Base-by-base conservation (phyloP, 1,140 invertebrate genomes). In the Bombus impatiens region DNA sequence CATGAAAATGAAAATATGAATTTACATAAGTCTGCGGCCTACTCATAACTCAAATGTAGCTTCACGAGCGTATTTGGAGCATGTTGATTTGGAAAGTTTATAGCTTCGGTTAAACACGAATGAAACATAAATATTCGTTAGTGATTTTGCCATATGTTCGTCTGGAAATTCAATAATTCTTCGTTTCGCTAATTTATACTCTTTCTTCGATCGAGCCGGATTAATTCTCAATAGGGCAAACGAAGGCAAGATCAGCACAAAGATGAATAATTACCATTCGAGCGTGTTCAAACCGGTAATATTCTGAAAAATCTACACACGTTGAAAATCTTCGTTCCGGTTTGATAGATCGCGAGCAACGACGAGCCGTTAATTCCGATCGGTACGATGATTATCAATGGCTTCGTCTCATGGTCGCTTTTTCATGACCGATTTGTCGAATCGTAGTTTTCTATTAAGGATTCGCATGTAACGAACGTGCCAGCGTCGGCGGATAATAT, bases 371-470 rank as follows among this genome's bases (percentile, higher is more conserved):
- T 77, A 78, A 10, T 40, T 67, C 67, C 79, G 18, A 74, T 28
- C 59, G 18, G 40, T 22, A 22, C 47, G 37, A 47, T 32, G 80
- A 88, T 86, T 84, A 88, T 84, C 77, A 62, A 88, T 83, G 72
- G 42, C 76, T 53, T 6, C 44, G 47, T 22, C 47, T 53, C 47
- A 2, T 53, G 59, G 32, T 22, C 35, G 32, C 32, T 40, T 76
- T n/a, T 68, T 44, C 74, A 12, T 35, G 25, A 25, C 18, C 28
- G 53, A 75, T 62, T 47, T 47, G 67, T 65, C 67, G 77, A 74
- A 57, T 78, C 40, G 42, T 65, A 32, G 75, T 57, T 84, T 84
- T 42, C 74, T 70, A 70, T 78, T 28, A 44, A 78, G 18, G 35
- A 70, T 32, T 62, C 74, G 25, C 65, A 18, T 8, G 82, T 32